These are phyloP conservation scores for Petrolisthes cinctipes DNA, from an alignment of 2,888 invertebrate species.

Conservation along the genomic window DNA sequence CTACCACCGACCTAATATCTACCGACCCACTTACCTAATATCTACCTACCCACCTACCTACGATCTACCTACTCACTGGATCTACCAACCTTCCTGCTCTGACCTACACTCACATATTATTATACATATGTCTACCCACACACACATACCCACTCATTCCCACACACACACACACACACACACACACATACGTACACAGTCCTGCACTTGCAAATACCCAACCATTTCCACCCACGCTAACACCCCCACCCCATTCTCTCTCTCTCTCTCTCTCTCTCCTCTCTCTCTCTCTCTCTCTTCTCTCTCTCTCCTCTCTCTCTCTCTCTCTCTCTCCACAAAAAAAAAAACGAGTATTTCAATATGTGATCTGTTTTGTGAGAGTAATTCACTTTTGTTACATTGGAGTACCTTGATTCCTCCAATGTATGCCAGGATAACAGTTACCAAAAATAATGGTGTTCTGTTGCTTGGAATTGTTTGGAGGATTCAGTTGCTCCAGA, in stretches of 20 bases:
- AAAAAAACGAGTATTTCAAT: too few species aligned
- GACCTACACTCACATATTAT: background rate
- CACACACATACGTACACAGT: background rate
- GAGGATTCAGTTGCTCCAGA: too few species aligned
- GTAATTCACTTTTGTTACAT: too few species aligned
- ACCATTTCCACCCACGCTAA: too few species aligned
- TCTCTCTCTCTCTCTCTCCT: too few species aligned
- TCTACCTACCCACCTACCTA: background rate
- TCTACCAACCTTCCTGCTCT: background rate
- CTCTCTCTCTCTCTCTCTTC: background rate
- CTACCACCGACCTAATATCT: background rate
- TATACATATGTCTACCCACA: background rate
- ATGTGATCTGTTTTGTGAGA: too few species aligned
- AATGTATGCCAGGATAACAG: too few species aligned
- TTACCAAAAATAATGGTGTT: too few species aligned
- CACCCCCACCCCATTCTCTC: too few species aligned
- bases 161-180: background rate
- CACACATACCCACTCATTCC: background rate
- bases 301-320: constrained; percentile 31
- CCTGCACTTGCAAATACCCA: background rate
- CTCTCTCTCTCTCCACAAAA: constrained; percentile 16
- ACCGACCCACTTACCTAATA: background rate
- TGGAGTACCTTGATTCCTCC: too few species aligned
- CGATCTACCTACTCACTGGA: background rate
- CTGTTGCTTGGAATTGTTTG: too few species aligned